A percentile compares a stretch with the other conserved stretches of the same genome.
Conservation (phyloP, 2,113 vertebrate species). For the Grantiella picta region DNA sequence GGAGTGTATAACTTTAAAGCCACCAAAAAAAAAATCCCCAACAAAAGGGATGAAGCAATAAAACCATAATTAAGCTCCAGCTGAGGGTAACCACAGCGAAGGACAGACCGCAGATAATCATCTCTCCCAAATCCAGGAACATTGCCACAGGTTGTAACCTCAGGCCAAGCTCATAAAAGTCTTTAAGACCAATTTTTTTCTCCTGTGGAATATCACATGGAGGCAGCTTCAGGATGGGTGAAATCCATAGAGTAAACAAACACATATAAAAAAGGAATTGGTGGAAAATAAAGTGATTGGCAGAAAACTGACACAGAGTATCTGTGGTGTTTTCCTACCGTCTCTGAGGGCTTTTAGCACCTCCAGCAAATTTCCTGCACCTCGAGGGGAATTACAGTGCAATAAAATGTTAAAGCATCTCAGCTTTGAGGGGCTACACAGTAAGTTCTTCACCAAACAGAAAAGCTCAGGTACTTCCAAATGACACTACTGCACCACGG, state of each 20-base stretch:
- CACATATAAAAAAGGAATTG: constrained; percentile 21
- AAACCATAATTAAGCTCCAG: constrained; percentile 24
- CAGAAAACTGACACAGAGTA: neutral
- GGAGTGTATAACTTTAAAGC: neutral
- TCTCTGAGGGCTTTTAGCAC: neutral
- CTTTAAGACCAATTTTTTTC: constrained; percentile 33
- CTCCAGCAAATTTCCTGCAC: constrained; percentile 30
- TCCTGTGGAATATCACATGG: neutral
- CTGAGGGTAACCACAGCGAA: neutral
- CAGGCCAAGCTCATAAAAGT: constrained; percentile 34
- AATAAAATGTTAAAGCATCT: constrained; percentile 26
- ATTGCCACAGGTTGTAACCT: constrained; percentile 43
- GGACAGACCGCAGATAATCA: neutral
- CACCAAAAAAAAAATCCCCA: neutral
- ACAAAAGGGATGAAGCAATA: constrained; percentile 14
- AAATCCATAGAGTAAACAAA: constrained; percentile 19
- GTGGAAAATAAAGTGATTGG: constrained; percentile 17
- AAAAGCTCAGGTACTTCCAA: neutral
- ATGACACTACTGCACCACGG: neutral
- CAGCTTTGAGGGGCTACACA: neutral
- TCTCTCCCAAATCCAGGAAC: constrained; percentile 24
- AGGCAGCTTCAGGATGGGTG: neutral
- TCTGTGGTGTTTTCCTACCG: neutral
- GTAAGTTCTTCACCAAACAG: constrained; percentile 14
- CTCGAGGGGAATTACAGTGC: constrained; percentile 31